These are phyloP conservation scores for Valencia hispanica DNA, from an alignment of 2,797 vertebrate genomes.

Conservation along the genomic window DNA sequence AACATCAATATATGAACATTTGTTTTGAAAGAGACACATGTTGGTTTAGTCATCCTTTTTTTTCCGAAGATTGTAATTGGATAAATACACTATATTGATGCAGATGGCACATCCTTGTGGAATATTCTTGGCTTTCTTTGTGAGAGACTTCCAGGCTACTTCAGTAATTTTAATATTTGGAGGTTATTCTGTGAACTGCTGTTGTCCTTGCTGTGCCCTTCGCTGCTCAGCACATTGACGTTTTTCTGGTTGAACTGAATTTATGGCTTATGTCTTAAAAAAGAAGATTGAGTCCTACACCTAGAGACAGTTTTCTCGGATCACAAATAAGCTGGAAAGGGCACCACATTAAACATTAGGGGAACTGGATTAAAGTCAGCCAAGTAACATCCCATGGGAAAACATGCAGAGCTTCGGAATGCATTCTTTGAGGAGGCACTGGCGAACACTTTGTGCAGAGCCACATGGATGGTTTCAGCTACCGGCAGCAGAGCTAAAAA, in stretches of 20 bases:
- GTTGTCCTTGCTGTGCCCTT: not conserved
- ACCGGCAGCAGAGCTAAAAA: not conserved
- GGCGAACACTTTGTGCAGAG: not conserved
- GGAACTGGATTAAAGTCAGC: not conserved
- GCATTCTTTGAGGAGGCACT: not conserved
- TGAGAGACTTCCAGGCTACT: not conserved
- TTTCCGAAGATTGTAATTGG: too few relatives aligned
- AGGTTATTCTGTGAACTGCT: not conserved
- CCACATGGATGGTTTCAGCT: not conserved
- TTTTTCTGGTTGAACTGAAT: constrained; percentile 1
- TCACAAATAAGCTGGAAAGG: not conserved
- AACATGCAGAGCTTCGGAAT: not conserved
- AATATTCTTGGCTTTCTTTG: too few relatives aligned
- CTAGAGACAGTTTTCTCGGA: constrained; percentile 6
- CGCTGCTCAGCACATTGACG: not conserved
- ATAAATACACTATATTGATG: too few relatives aligned
- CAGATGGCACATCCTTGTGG: too few relatives aligned
- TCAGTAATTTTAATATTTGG: not conserved
- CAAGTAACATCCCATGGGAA: not conserved
- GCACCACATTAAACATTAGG: not conserved
- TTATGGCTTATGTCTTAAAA: not conserved
- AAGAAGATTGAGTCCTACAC: not conserved
- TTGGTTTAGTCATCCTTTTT: too few relatives aligned
- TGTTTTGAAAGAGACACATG: too few relatives aligned
- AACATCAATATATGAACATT: too few relatives aligned